These are phyloP conservation scores for Poecilus cupreus DNA, from an alignment of 2,888 invertebrate species.

Conservation along the genomic window DNA sequence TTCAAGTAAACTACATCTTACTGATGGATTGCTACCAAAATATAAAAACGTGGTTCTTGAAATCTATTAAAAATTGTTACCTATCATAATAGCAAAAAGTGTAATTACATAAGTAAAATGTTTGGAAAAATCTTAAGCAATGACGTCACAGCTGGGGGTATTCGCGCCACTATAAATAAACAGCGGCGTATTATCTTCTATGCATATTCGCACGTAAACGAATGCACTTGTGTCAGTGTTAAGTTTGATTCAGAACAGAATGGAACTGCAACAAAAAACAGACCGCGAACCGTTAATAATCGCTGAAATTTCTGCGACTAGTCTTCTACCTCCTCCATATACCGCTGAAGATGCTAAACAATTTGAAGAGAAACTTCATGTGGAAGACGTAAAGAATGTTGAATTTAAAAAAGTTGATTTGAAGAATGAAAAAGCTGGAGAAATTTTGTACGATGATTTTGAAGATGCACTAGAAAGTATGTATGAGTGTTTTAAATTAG, in stretches of 20 bases:
- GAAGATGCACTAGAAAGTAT: neutral
- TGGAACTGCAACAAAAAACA: neutral
- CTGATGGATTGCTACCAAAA: too few relatives aligned
- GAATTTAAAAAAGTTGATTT: neutral
- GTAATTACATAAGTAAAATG: too few relatives aligned
- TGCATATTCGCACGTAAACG: neutral
- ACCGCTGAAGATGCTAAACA: conserved; percentile 3
- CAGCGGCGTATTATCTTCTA: neutral
- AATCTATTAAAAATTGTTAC: too few relatives aligned
- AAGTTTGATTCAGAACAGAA: too few relatives aligned
- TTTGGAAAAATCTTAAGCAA: too few relatives aligned
- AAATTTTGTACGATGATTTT: neutral
- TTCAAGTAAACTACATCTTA: too few relatives aligned
- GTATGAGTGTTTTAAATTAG: neutral
- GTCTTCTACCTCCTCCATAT: neutral
- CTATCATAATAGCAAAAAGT: too few relatives aligned
- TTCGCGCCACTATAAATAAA: too few relatives aligned
- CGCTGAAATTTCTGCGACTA: neutral
- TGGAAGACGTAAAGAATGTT: neutral
- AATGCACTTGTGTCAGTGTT: neutral
- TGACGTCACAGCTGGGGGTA: too few relatives aligned
- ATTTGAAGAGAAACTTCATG: neutral
- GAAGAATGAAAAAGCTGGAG: neutral
- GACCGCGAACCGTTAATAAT: too few relatives aligned
- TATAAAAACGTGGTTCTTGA: too few relatives aligned